phyloP scores from a whole-genome alignment of 2,797 vertebrate genomes.

The Protosalanx chinensis region DNA sequence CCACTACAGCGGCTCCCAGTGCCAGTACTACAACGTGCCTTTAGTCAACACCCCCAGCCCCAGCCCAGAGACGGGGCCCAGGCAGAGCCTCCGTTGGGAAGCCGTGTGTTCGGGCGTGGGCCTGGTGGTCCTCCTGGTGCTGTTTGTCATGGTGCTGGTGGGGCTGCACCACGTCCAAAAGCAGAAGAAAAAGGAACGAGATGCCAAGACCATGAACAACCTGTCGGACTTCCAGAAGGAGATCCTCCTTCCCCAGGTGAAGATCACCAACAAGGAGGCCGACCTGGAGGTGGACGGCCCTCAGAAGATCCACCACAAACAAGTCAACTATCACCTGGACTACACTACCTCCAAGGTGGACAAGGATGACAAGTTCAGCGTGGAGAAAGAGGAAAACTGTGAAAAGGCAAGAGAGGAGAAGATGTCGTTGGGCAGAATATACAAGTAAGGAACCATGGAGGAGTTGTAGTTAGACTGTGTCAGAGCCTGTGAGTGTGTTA shows the following conservation, averaged over 20 bases:
- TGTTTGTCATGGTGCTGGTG: conserved; percentile 84
- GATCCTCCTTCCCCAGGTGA: conserved; percentile 94
- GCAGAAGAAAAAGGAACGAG: conserved; percentile 70
- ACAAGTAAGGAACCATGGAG: conserved; percentile 78
- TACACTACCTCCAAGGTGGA: conserved; percentile 83
- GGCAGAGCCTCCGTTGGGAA: conserved; percentile 79
- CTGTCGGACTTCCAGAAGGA: conserved; percentile 91
- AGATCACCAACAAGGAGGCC: conserved; percentile 96
- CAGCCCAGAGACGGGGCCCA: conserved; percentile 32
- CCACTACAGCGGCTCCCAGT: conserved; percentile 81
- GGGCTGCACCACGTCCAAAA: conserved; percentile 81
- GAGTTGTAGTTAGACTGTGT: neutral
- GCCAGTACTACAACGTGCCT: conserved; percentile 66
- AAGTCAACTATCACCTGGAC: conserved; percentile 92
- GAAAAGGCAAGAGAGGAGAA: conserved; percentile 91
- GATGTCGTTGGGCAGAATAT: conserved; percentile 83
- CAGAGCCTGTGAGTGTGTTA: neutral
- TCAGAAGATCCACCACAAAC: conserved; percentile 92
- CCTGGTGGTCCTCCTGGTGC: conserved; percentile 81
- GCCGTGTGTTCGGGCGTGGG: conserved; percentile 85
- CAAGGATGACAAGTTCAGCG: conserved; percentile 77
- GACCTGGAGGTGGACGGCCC: conserved; percentile 89
- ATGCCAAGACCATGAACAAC: conserved; percentile 92
- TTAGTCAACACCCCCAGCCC: conserved; percentile 37
- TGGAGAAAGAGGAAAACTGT: conserved; percentile 89